Conservation (phyloP, 2,113 vertebrate genomes). For the Chaetodon auriga region DNA sequence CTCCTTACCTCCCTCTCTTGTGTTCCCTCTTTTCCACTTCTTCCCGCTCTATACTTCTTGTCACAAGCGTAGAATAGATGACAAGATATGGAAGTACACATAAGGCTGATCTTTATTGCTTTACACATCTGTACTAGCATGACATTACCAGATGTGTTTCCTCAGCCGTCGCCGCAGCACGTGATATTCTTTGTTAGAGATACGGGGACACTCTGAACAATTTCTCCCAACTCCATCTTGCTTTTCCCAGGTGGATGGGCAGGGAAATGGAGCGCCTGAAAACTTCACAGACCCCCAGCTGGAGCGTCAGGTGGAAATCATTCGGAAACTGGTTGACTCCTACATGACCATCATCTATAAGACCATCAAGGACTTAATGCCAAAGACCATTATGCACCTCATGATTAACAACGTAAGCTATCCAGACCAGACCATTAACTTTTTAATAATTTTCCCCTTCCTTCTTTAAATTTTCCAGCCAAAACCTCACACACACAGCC, state of each 20-base stretch:
- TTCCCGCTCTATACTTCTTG: constrained; percentile 40
- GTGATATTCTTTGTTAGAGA: not conserved
- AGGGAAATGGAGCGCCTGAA: constrained; percentile 85
- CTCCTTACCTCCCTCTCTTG: constrained; percentile 55
- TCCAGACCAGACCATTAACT: not conserved
- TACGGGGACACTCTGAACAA: not conserved
- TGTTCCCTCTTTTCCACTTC: constrained; percentile 55
- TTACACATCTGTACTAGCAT: constrained; percentile 22
- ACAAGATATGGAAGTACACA: constrained; percentile 1
- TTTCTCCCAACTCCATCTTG: constrained; percentile 15
- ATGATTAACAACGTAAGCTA: constrained; percentile 93
- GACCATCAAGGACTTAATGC: constrained; percentile 92
- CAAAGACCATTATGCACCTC: constrained; percentile 96
- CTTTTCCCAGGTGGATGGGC: constrained; percentile 83
- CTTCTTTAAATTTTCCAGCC: not conserved
- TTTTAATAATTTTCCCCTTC: not conserved
- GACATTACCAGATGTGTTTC: constrained; percentile 1
- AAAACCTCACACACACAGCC: not conserved
- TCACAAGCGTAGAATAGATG: constrained; percentile 34
- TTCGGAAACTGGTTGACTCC: constrained; percentile 93
- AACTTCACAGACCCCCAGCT: constrained; percentile 92
- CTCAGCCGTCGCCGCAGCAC: not conserved
- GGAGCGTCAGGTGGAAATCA: constrained; percentile 95
- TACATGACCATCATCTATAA: constrained; percentile 96
- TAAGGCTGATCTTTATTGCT: not conserved